Base-by-base conservation (phyloP, 1,140 invertebrate species). In the Papilio polytes region DNA sequence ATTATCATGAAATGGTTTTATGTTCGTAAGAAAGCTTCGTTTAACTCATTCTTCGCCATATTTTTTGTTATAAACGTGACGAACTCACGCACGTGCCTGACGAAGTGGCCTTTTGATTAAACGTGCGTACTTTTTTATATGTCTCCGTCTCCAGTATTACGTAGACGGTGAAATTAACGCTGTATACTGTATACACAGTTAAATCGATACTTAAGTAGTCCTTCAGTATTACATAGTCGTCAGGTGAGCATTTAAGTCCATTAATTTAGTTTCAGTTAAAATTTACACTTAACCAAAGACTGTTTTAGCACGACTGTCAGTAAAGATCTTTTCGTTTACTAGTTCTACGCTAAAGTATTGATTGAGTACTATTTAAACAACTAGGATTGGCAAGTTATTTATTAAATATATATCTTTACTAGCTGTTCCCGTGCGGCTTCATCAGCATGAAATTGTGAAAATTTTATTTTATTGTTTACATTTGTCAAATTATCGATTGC, bases 21-120 rank as follows among this genome's bases (percentile, higher is more conserved):
- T 70, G 63, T 31, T 70, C 26, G 63, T 31, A 31, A 31, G 26
- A 70, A 70, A 70, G 63, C 63, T 70, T 70, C 63, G 4, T 70
- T 70, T 70, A 70, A 70, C 26, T 31, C 36, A 70, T 70, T 26
- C 63, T 31, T 31, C 15, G 22, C 26, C 63, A 31, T 31, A 70
- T 70, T 70, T 63, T 63, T 70, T 70, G 26, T 31, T 31, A 70
- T 70, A 70, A 70, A 13, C 12, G 13, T 18, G 63, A 70, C 15
- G 26, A 70, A 31, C 63, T 12, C 26, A 13, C 63, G 63, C 63
- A 70, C 63, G 63, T 70, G 26, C 63, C 26, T 36, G 6, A 31
- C 63, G 13, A 70, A 26, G 2, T 63, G 2, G 36, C 22, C 63
- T 31, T 70, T 70, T 70, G 13, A 70, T 70, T 31, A 31, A 31